A percentile compares a stretch with the other conserved stretches of the same genome.
Evolutionary conservation across 2,888 invertebrate genomes (phyloP).

Genomic region (Tipula vernalis): DNA sequence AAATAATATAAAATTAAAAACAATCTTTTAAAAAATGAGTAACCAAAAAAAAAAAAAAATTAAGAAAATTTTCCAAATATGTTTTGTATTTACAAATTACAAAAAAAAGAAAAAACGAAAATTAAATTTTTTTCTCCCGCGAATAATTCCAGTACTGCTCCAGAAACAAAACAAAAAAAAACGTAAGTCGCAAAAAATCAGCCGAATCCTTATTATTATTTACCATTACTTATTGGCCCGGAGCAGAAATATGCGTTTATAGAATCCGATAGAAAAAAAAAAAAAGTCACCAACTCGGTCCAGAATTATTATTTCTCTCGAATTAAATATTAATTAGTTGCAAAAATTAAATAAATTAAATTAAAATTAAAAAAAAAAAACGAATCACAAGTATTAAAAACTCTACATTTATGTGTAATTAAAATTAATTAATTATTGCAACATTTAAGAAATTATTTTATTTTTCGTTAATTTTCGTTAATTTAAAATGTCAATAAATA

Average conservation of each 20-base stretch:
- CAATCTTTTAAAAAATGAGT: slow-evolving; percentile 9
- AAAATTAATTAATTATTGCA: not conserved
- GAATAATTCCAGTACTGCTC: not conserved
- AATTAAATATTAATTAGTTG: not conserved
- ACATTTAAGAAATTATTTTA: not conserved
- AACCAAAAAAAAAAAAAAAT: not conserved
- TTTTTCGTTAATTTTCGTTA: not conserved
- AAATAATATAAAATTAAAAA: slow-evolving; percentile 17
- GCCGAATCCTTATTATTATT: not conserved
- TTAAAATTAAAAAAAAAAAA: not conserved
- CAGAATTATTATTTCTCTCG: not conserved
- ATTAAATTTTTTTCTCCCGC: not conserved
- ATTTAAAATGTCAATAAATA: no score
- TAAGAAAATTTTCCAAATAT: not conserved
- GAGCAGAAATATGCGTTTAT: not conserved
- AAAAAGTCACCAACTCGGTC: not conserved
- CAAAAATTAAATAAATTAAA: not conserved
- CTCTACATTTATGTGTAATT: not conserved
- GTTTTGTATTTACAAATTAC: not conserved
- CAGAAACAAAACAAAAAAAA: not conserved
- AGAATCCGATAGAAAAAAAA: no score
- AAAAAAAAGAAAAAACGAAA: not conserved
- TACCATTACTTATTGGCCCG: not conserved
- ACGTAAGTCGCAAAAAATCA: not conserved
- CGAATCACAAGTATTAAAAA: not conserved